Percentiles rank a stretch among this genome's conserved stretches.
Conservation (phyloP, 2,888 invertebrate genomes). For the Candidula unifasciata region DNA sequence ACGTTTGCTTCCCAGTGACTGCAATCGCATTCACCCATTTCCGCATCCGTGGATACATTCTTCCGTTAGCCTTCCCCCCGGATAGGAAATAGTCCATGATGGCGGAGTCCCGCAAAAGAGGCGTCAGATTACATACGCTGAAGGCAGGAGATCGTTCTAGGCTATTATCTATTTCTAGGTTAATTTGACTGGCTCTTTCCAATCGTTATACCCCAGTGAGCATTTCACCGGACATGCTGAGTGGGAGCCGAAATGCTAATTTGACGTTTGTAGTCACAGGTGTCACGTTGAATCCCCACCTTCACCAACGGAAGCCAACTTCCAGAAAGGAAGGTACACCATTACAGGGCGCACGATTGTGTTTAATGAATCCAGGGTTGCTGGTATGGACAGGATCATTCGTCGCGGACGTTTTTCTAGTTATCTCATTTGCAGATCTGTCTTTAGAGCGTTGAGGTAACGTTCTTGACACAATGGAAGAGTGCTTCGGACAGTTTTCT, state of each 20-base stretch:
- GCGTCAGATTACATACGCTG: constrained; percentile 5
- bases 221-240: background rate
- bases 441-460: no score
- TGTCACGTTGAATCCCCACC: background rate
- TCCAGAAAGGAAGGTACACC: no score
- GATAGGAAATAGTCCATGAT: background rate
- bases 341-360: no score
- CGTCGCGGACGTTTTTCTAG: no score
- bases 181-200: background rate
- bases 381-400: no score
- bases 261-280: constrained; percentile 1
- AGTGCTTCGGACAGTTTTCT: no score
- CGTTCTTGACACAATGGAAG: no score
- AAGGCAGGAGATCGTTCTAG: background rate
- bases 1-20: background rate
- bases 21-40: background rate
- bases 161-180: background rate
- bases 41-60: constrained; percentile 13
- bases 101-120: background rate
- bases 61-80: background rate
- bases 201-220: background rate
- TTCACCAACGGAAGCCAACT: no score
- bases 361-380: no score
- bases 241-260: background rate
- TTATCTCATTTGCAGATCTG: no score